Base-by-base conservation (phyloP, 23 tunicate species). In the Ascidia mentula region DNA sequence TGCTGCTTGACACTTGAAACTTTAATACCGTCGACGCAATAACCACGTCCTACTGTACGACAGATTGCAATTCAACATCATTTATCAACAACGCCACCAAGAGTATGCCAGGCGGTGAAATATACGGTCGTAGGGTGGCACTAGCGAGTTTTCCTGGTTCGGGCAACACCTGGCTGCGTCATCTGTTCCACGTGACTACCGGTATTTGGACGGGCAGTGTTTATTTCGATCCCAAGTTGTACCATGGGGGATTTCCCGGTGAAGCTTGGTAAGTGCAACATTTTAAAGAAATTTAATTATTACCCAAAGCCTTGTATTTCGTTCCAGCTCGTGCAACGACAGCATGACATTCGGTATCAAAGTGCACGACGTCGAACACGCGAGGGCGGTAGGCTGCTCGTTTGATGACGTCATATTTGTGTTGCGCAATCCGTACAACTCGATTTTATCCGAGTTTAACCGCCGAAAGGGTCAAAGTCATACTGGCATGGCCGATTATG, bases 181-280 rank as follows among this genome's bases (percentile, higher is more conserved):
- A 86, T 60, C 75, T 86, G 6, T 46, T 86, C 30, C 84, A 80
- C 70, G 86, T 71, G 36, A 82, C 90, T 8, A 86, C 85, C 18
- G 90, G 90, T 12, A 40, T 86, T 26, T 86, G 90, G 90, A 86
- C 90, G n/a, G 85, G 85, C 22, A 86, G 90, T 40, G 76, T 86
- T 28, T 86, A 86, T 38, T 46, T 40, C 15, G 90, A 86, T 34
- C 77, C 42, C 34, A 80, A 76, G 40, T 40, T 86, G 9, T 80
- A 15, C 59, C n/a, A 37, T 0, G 90, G 90, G 6, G 90, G 90
- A 0, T 86, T 80, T 59, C 76, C 38, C 20, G 90, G 82, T 12
- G 90, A 86, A 74, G 73, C 72, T 1, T 30, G 69, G 85, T 81
- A 37, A 60, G 75, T 79, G 24, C 65, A 53, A 9, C 65, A 3